Percentiles rank a stretch among this genome's conserved stretches.
phyloP scores from a whole-genome alignment of 2,113 vertebrate species.

The Rhabdornis inornatus region DNA sequence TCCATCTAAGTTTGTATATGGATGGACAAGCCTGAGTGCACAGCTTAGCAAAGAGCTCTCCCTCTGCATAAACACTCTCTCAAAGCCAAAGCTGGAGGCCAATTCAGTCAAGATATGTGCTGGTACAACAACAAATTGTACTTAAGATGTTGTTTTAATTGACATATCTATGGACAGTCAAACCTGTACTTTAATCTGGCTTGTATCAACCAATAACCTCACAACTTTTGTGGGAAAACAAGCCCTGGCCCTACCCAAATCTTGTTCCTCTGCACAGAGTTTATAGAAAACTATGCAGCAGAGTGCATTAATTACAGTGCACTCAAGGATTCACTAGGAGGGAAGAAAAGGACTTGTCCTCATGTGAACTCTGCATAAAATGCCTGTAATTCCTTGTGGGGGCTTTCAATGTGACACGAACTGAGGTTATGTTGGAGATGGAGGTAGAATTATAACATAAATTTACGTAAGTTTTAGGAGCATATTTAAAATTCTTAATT shows the following conservation, averaged over 20 bases:
- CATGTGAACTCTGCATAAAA: constrained; percentile 25
- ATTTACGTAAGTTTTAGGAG: neutral
- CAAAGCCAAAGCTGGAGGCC: neutral
- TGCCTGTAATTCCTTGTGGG: neutral
- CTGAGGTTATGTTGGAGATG: neutral
- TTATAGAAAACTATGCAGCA: constrained; percentile 32
- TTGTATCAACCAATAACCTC: neutral
- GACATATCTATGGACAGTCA: neutral
- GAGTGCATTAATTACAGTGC: constrained; percentile 8
- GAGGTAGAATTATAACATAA: neutral
- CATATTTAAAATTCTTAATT: neutral
- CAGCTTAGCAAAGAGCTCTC: neutral
- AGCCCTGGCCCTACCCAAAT: neutral
- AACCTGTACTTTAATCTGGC: neutral
- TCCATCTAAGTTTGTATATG: neutral
- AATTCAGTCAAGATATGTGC: neutral
- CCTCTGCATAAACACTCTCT: neutral
- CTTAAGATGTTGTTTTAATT: neutral
- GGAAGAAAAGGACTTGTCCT: constrained; percentile 35
- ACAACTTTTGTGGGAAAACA: constrained; percentile 1
- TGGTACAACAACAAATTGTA: neutral
- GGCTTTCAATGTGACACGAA: constrained; percentile 1
- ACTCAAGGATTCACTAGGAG: constrained; percentile 10
- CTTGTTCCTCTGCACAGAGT: neutral
- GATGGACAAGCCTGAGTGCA: neutral